Evolutionary conservation across 2,113 vertebrate species (phyloP), one percentile per base, ranked within the genome.

Genomic region (Anseranas semipalmata): DNA sequence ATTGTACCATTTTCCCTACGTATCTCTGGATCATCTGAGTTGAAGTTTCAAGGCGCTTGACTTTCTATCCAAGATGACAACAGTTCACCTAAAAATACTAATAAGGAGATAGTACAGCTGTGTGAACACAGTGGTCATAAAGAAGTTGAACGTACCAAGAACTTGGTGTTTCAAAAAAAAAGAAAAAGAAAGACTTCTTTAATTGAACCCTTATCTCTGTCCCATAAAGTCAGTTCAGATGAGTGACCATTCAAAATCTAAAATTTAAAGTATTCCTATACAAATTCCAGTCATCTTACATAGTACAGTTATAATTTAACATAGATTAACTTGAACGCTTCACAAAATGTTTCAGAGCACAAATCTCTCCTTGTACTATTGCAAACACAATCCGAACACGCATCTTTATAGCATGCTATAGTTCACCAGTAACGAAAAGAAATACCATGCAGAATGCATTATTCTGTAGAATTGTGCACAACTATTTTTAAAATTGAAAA

Each of bases 231-330:
- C 10, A 48, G 17, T 78, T 85, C 35, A 58, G 39, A 82, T 33
- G 13, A 62, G 4, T 0, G 9, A 48, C 6, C 2, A 46, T 18
- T 11, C 10, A 67, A 25, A 52, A 19, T 15, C 55, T 32, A 66
- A 84, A 72, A 65, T 24, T 17, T 33, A 20, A 59, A 65, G 24
- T 21, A 82, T 52, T 10, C 46, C 46, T 10, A 45, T 18, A 63
- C 1, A 0, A 22, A 37, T 52, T 67, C 30, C 15, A 19, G 15
- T 30, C 15, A 15, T 62, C 27, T 45, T 35, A 12, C 5, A 2
- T 2, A 15, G 37, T 5, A 41, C 8, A n/a, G 5, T 1, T 55
- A 5, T 63, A 32, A 56, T 0, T 22, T 15, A 79, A 24, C 8
- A 35, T 19, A 65, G 10, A 41, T 48, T 45, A 79, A 76, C 35